Conservation (phyloP, 2,797 vertebrate genomes). For the Mustela erminea region DNA sequence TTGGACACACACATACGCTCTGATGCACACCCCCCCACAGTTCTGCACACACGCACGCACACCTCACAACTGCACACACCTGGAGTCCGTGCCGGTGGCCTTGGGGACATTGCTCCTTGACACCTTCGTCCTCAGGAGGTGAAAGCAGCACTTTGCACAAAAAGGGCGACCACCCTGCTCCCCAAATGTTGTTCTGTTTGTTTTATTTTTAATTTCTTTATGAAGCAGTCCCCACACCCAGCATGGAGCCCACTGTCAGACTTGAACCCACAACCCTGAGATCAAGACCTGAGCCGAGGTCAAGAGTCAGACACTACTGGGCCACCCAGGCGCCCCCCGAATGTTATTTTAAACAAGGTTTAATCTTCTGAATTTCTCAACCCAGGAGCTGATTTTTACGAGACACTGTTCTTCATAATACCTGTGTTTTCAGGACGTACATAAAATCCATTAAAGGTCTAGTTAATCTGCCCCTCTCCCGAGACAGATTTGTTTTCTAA, state of each 20-base stretch:
- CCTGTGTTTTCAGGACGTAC: fast-evolving
- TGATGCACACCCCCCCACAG: not conserved
- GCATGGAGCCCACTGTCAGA: not conserved
- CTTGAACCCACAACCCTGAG: not conserved
- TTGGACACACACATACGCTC: too few relatives aligned
- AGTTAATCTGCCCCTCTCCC: not conserved
- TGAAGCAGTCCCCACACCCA: not conserved
- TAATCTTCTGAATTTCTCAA: not conserved
- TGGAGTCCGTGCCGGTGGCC: not conserved
- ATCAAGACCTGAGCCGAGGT: not conserved
- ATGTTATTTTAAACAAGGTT: not conserved
- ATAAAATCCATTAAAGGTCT: not conserved
- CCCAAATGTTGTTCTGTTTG: not conserved
- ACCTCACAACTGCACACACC: not conserved
- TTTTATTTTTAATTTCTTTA: not conserved
- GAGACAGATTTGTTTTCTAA: not conserved
- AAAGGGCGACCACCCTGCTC: not conserved
- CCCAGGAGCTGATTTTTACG: not conserved
- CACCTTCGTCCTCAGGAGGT: not conserved
- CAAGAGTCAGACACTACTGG: not conserved
- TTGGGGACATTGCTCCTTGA: not conserved
- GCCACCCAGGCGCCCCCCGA: not conserved
- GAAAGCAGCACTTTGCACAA: too few relatives aligned
- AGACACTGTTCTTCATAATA: not conserved
- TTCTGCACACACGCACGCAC: not conserved